phyloP scores from a whole-genome alignment of 53 echinoderm and acorn worm genomes.

The Hippasteria phrygiana region DNA sequence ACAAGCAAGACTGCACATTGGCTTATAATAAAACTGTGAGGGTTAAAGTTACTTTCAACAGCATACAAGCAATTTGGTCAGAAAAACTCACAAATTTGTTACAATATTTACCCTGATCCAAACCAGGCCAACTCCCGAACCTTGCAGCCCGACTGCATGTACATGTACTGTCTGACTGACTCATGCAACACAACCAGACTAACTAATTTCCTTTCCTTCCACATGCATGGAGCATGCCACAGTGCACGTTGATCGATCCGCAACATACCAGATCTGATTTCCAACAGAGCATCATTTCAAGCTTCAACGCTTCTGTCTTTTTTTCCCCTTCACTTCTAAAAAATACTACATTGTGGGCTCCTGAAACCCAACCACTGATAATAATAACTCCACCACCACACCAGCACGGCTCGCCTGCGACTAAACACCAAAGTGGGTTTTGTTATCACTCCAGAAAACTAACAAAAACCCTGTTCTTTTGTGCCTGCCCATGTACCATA shows the following conservation, averaged over 20 bases:
- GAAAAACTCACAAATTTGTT: no score
- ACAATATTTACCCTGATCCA: no score
- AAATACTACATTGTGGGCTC: background rate
- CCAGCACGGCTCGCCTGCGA: constrained; percentile 3
- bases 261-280: background rate
- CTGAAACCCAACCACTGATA: background rate
- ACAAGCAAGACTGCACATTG: no score
- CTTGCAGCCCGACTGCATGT: no score
- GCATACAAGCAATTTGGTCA: no score
- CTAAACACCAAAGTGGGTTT: constrained; percentile 37
- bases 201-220: no score
- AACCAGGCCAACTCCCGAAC: no score
- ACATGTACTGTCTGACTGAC: background rate
- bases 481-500: constrained; percentile 49
- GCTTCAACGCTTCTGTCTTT: background rate
- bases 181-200: background rate
- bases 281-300: background rate
- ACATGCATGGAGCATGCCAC: no score
- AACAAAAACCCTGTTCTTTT: constrained; percentile 30
- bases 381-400: background rate
- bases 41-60: no score
- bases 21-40: no score
- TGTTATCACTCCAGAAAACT: constrained; percentile 7
- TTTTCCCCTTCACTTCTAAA: background rate
- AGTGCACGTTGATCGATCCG: no score